Base-by-base conservation (phyloP, 2,113 vertebrate genomes). In the Variabilichromis moorii region DNA sequence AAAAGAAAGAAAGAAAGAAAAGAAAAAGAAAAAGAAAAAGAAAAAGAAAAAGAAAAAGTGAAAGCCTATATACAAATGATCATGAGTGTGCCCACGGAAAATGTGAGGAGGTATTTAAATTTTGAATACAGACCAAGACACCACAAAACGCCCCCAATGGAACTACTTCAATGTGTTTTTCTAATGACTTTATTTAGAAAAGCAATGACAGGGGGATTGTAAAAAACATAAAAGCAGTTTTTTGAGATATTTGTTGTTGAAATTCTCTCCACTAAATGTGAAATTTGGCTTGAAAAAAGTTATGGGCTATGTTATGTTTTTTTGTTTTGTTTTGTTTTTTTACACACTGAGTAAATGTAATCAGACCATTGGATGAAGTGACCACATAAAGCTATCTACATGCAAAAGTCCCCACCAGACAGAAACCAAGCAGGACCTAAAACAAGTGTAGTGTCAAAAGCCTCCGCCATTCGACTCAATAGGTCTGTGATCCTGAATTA, bases 381-480 rank as follows among this genome's bases (percentile, higher is more conserved):
- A 53, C 57, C 86, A 45, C 73, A 68, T 68, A 66, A 45, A 51
- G 26, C 33, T 14, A 80, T 87, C 71, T 85, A 28, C 80, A 87
- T 78, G 84, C 73, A 50, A 50, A 78, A 57, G n/a, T 87, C 66
- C 90, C 61, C 50, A 78, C 16, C 57, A 81, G 84, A 86, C 81
- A 53, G 88, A 90, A 26, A 81, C 61, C 63, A 85, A 90, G 84
- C 87, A 91, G 87, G 91, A 83, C 86, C 90, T 61, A 88, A 88
- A 91, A 84, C 90, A 88, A 91, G 88, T 57, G 83, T 12, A 51
- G 45, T 85, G 86, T 87, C 66, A 86, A 86, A 85, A 57, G 90
- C 84, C 78, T 19, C 87, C 78, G 82, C 24, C 50, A 37, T 21
- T 82, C 17, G 71, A 88, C 84, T 88, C 88, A 86, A 71, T 81